Evolutionary conservation across 2,797 vertebrate genomes (phyloP).

Genomic region (Sylvia borin): DNA sequence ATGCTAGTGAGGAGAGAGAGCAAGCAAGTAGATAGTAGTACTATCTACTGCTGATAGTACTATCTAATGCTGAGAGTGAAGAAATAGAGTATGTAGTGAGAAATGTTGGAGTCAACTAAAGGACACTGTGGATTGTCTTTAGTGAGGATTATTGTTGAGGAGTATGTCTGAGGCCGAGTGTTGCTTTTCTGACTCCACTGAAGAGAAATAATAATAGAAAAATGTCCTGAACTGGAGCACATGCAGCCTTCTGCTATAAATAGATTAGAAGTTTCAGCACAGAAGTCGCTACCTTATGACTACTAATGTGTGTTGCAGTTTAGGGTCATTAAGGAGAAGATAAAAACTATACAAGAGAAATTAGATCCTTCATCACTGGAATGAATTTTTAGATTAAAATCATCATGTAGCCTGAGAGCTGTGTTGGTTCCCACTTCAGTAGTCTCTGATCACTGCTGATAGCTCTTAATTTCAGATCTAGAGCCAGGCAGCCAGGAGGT

Average conservation of each 20-base stretch:
- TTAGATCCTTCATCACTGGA: not conserved
- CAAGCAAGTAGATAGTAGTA: not conserved
- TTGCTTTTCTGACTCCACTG: not conserved
- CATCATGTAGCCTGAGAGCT: not conserved
- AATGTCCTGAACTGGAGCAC: not conserved
- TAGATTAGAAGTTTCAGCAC: not conserved
- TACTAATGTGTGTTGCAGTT: not conserved
- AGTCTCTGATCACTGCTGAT: not conserved
- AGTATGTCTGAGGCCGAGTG: not conserved
- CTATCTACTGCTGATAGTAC: too few relatives aligned
- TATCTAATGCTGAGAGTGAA: too few relatives aligned
- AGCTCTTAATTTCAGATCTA: not conserved
- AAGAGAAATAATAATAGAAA: not conserved
- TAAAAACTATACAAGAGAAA: not conserved
- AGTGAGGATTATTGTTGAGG: not conserved
- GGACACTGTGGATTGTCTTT: not conserved
- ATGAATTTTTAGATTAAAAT: not conserved
- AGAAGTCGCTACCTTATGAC: not conserved
- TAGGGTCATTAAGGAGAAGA: not conserved
- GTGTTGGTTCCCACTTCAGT: not conserved
- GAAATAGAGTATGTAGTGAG: not conserved
- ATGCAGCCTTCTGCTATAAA: not conserved
- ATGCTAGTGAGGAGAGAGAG: not conserved
- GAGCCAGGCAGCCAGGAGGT: not conserved
- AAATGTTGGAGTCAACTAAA: not conserved